A percentile compares a stretch with the other conserved stretches of the same genome.
Conservation (phyloP, 2,797 vertebrate species). For the Lophotriccus pileatus region DNA sequence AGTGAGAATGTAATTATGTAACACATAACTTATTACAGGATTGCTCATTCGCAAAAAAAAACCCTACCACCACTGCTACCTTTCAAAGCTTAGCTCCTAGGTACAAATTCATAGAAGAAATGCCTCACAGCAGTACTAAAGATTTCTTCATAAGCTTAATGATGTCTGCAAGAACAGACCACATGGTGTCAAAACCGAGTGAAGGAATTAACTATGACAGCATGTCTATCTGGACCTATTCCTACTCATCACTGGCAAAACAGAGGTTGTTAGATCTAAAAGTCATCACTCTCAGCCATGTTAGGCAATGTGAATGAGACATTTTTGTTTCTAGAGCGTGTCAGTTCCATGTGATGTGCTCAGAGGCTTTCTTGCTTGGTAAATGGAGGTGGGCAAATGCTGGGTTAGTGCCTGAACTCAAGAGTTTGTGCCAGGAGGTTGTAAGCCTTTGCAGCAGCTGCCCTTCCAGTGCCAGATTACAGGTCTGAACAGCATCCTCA, state of each 20-base stretch:
- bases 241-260: not conserved
- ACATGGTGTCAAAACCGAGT: not conserved
- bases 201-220: not conserved
- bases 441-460: not conserved
- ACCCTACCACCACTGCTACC: fast-evolving
- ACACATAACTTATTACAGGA: not conserved
- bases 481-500: not conserved
- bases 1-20: not conserved
- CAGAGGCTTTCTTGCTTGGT: not conserved
- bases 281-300: fast-evolving
- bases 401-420: not conserved
- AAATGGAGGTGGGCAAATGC: fast-evolving
- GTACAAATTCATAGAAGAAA: not conserved
- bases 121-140: not conserved
- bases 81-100: not conserved
- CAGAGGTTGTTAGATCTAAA: not conserved
- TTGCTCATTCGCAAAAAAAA: not conserved
- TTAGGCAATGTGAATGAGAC: not conserved
- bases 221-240: not conserved
- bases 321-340: not conserved
- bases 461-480: not conserved
- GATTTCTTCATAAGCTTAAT: not conserved
- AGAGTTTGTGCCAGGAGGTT: not conserved
- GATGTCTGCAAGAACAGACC: not conserved
- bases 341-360: not conserved